Base-by-base conservation (phyloP, 2,797 vertebrate genomes). In the Tapirus indicus region DNA sequence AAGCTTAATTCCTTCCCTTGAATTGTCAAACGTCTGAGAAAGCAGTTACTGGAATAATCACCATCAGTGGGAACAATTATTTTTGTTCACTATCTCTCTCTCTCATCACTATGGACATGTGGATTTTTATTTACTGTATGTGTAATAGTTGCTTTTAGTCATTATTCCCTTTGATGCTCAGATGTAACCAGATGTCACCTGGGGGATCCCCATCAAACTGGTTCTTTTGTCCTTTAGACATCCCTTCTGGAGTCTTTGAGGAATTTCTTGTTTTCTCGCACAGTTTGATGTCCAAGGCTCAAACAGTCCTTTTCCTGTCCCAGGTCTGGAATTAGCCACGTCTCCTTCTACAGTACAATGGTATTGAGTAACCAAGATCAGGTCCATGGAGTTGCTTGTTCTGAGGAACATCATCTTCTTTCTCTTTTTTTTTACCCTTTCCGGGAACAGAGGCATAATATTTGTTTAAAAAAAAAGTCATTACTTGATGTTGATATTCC, bases 1-100 rank as follows among this genome's bases (percentile, higher is more conserved):
- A 60, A 62, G 13, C 1, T n/a, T 64, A 8, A 60, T 23, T 52
- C 25, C 5, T 88, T 16, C 68, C 71, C n/a, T 32, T 62, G 41
- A 49, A 77, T 9, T 16, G n/a, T 49, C 29, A 62, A 29, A n/a
- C 6, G 60, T 60, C 13, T 49, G 14, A 49, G 14, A 49, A 88
- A 27, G 49, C 14, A 29, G 9, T 38, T 79, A 38, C 29, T 38
- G 27, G 35, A 49, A 62, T 62, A n/a, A 75, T 75, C 44, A 75
- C 16, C 41, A 64, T 41, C 5, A 1, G 0, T 21, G 16, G 20
- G 25, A 6, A 25, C 1, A 49, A 75, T 12, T n/a, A 0, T 56
- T 29, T 75, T 49, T 16, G 32, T 38, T 80, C 77, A 58, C 23
- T 80, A 38, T 38, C 47, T 47, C 16, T 29, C 13, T 27, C 38